Conservation (phyloP, 2,113 vertebrate species). For the Setophaga kirtlandii region DNA sequence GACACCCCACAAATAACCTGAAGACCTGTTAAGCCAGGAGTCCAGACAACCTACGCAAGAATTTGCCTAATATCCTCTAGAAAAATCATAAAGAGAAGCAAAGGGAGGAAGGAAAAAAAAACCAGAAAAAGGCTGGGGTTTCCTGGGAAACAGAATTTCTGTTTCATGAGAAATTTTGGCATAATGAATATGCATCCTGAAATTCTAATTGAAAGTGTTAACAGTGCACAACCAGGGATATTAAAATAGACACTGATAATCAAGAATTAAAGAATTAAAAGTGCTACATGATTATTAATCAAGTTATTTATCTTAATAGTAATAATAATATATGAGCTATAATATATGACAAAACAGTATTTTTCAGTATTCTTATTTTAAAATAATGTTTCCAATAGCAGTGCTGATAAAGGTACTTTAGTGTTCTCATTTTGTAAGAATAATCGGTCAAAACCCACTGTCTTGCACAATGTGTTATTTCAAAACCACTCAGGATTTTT, state of each 20-base stretch:
- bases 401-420: not conserved
- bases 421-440: not conserved
- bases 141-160: conserved; percentile 42
- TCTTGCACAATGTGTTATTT: not conserved
- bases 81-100: not conserved
- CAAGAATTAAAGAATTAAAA: not conserved
- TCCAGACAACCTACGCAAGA: not conserved
- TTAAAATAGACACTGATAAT: not conserved
- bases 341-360: not conserved
- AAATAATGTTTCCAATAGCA: not conserved
- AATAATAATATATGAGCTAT: not conserved
- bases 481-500: not conserved
- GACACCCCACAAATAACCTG: not conserved
- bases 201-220: not conserved
- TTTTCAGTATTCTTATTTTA: not conserved
- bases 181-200: not conserved
- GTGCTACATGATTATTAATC: not conserved
- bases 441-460: not conserved
- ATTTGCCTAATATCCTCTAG: not conserved
- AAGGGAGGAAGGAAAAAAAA: not conserved
- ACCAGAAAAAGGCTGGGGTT: not conserved
- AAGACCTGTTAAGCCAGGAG: not conserved
- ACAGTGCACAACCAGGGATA: not conserved
- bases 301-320: not conserved
- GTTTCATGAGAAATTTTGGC: not conserved